Percentiles rank a stretch among this genome's conserved stretches.
Conservation (phyloP, 2,797 vertebrate species). For the Smutsia temminckii region DNA sequence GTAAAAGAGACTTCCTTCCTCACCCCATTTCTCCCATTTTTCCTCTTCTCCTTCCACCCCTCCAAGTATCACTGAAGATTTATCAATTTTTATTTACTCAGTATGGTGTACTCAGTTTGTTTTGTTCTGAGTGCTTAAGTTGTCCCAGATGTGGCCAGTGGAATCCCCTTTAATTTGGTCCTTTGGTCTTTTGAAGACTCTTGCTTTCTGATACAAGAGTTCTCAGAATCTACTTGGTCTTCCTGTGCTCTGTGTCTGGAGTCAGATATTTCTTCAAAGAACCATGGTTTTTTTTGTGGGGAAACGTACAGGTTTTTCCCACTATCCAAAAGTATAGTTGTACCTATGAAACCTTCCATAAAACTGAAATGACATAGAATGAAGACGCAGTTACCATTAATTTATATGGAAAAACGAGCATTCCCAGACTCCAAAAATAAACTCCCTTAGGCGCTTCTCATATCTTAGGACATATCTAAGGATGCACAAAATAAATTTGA, state of each 20-base stretch:
- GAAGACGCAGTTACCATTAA: too few species aligned
- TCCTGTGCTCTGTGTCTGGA: background rate
- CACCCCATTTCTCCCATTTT: background rate
- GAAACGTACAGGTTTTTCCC: background rate
- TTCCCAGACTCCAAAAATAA: too few species aligned
- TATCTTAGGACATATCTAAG: background rate
- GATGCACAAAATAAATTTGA: background rate
- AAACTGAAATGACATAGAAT: too few species aligned
- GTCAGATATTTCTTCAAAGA: background rate
- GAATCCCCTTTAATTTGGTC: background rate
- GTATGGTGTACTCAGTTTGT: background rate
- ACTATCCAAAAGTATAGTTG: background rate
- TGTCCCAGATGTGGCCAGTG: background rate
- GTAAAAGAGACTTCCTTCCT: background rate
- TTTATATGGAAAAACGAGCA: too few species aligned
- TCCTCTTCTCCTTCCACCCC: background rate
- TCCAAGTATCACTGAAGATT: background rate
- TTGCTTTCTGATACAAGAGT: background rate
- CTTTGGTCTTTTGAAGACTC: background rate
- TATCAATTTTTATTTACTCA: background rate
- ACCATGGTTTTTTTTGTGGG: background rate
- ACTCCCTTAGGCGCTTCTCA: background rate
- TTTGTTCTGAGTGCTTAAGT: background rate
- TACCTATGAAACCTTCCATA: too few species aligned
- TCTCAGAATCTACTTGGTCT: background rate